A percentile compares a stretch with the other conserved stretches of the same genome.
Conservation (phyloP, 2,888 invertebrate genomes). For the Pollenia angustigena region DNA sequence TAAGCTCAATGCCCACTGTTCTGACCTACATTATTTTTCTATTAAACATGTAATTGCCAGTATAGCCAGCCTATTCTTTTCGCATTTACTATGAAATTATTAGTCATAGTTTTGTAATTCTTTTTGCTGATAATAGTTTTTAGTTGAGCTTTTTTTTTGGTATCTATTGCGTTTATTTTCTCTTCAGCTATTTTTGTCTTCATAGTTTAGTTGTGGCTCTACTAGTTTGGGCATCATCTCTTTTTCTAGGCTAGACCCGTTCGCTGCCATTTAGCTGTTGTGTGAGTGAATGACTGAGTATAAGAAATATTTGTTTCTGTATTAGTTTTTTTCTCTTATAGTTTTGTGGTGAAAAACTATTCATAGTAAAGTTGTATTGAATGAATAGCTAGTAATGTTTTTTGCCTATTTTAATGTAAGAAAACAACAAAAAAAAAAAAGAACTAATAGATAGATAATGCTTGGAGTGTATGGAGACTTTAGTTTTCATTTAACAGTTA, state of each 20-base stretch:
- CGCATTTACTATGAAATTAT: not conserved
- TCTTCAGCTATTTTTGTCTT: conserved; percentile 25
- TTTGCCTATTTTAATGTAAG: conserved; percentile 57
- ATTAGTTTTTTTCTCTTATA: conserved; percentile 69
- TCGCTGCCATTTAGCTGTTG: conserved; percentile 28
- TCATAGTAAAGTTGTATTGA: conserved; percentile 47
- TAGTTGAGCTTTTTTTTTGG: conserved; percentile 44
- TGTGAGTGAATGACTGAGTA: conserved; percentile 14
- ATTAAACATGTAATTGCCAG: no score
- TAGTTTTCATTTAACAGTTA: conserved; percentile 69
- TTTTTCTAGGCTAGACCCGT: conserved; percentile 71
- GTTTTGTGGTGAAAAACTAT: conserved; percentile 71
- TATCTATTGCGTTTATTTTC: conserved; percentile 49
- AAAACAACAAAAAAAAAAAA: conserved; percentile 21
- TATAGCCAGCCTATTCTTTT: not conserved
- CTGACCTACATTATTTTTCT: no score
- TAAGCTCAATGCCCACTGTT: no score
- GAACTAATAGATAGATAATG: conserved; percentile 57
- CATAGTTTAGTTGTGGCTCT: conserved; percentile 5
- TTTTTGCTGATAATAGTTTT: conserved; percentile 54
- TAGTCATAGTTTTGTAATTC: conserved; percentile 16
- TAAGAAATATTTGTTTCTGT: conserved; percentile 9
- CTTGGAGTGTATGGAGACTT: conserved; percentile 45
- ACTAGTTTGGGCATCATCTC: conserved; percentile 66
- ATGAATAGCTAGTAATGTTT: conserved; percentile 22